Percentiles rank a stretch among this genome's conserved stretches.
These are phyloP conservation scores for Lasiommata megera DNA, from an alignment of 2,888 invertebrate species.

Conservation along the genomic window DNA sequence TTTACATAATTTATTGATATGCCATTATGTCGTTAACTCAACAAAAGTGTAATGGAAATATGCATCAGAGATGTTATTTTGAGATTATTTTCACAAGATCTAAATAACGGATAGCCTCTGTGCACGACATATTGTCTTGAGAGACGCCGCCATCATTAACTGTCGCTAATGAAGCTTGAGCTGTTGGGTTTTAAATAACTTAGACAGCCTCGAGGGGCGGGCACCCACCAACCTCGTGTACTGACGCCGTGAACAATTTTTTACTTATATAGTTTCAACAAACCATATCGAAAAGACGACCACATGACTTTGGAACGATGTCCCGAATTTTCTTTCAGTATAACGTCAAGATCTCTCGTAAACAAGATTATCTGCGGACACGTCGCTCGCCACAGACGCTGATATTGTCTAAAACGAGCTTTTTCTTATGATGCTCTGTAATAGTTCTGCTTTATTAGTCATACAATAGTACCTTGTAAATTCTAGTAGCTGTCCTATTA, in stretches of 20 bases:
- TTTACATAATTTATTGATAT: too few relatives aligned
- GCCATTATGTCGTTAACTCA: too few relatives aligned
- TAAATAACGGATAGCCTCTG: slow-evolving; percentile 54
- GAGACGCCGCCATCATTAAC: slow-evolving; percentile 75
- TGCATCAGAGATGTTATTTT: slow-evolving; percentile 10
- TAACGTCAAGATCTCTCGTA: slow-evolving; percentile 28
- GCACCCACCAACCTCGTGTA: slow-evolving; percentile 45
- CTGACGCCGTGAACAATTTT: slow-evolving; percentile 57
- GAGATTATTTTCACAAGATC: slow-evolving; percentile 31
- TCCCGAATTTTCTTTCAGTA: slow-evolving; percentile 34
- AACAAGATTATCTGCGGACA: slow-evolving; percentile 38
- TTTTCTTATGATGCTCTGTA: slow-evolving; percentile 38
- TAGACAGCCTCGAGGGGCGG: slow-evolving; percentile 64
- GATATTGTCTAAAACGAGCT: slow-evolving; percentile 44
- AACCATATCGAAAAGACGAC: slow-evolving; percentile 60
- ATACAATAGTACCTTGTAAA: slow-evolving; percentile 47
- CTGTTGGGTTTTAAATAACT: slow-evolving; percentile 77
- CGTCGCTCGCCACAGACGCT: slow-evolving; percentile 37
- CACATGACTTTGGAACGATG: slow-evolving; percentile 63
- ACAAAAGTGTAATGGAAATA: too few relatives aligned
- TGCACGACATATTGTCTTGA: slow-evolving; percentile 54
- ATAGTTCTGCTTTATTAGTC: slow-evolving; percentile 46
- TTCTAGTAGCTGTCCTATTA: slow-evolving; percentile 71
- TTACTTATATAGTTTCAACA: slow-evolving; percentile 62
- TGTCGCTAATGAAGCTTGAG: slow-evolving; percentile 78